Conservation (phyloP, 2,797 vertebrate species). For the Caiman crocodilus region DNA sequence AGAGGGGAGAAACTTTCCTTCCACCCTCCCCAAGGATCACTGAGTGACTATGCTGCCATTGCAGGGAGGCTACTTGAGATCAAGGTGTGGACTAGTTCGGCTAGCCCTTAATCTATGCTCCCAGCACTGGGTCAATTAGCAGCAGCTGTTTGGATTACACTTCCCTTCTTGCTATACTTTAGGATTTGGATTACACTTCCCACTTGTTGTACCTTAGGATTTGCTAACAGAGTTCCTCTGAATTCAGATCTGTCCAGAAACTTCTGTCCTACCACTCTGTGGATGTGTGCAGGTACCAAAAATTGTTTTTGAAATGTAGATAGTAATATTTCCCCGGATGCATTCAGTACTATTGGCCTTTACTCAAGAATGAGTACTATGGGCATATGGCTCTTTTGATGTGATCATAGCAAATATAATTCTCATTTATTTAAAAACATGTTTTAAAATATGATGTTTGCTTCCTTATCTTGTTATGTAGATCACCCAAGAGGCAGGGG, state of each 20-base stretch:
- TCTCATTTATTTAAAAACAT: not conserved
- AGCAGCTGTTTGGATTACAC: not conserved
- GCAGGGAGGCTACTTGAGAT: not conserved
- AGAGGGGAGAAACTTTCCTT: not conserved
- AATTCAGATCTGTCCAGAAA: not conserved
- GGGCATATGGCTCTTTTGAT: not conserved
- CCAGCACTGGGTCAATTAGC: not conserved
- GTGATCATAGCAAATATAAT: not conserved
- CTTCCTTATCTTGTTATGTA: slow-evolving; percentile 54
- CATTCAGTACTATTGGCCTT: not conserved
- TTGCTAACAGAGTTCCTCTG: not conserved
- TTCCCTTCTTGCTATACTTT: not conserved
- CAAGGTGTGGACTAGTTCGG: not conserved
- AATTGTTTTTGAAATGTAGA: not conserved
- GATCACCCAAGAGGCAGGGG: slow-evolving; percentile 96
- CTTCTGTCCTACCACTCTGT: not conserved
- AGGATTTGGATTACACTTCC: not conserved
- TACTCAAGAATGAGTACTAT: not conserved
- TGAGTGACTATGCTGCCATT: not conserved
- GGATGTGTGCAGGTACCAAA: not conserved
- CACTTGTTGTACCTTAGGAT: not conserved
- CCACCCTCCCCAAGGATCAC: not conserved
- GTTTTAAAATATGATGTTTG: not conserved
- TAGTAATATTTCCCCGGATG: not conserved
- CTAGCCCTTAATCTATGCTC: not conserved